Evolutionary conservation across 2,797 vertebrate genomes (phyloP).

Genomic region (Kryptolebias ocellatus): DNA sequence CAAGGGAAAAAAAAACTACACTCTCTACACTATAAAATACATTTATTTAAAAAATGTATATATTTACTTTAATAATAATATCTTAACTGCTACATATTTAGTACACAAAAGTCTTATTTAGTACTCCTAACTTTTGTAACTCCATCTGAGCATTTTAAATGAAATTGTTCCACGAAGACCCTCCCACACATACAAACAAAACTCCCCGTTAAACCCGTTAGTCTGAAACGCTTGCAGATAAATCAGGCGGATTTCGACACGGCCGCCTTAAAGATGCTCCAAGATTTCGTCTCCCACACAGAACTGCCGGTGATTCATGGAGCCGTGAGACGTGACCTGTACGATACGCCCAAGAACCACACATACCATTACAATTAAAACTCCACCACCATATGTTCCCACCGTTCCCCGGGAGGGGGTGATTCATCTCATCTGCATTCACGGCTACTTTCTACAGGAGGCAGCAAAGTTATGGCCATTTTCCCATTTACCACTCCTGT

Average conservation of each 20-base stretch:
- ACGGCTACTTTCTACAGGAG: slow-evolving; percentile 4
- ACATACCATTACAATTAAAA: slow-evolving; percentile 27
- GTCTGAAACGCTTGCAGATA: slow-evolving; percentile 4
- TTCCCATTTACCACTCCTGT: slow-evolving; percentile 31
- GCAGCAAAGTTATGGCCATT: slow-evolving; percentile 21
- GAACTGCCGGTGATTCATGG: slow-evolving; percentile 24
- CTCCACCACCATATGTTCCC: slow-evolving; percentile 7
- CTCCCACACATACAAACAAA: background rate
- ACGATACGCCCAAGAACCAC: slow-evolving; percentile 11
- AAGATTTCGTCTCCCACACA: slow-evolving; percentile 8
- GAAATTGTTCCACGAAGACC: background rate
- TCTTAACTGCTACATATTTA: no score
- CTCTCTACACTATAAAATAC: no score
- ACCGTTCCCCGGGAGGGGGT: slow-evolving; percentile 5
- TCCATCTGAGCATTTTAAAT: background rate
- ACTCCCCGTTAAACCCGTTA: background rate
- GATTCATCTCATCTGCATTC: slow-evolving; percentile 41
- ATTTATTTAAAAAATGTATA: no score
- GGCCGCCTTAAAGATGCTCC: background rate
- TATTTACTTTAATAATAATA: no score
- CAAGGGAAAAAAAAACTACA: no score
- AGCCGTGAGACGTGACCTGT: slow-evolving; percentile 15
- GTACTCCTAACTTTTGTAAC: background rate
- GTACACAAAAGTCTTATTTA: no score
- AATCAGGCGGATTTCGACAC: background rate